Conservation (phyloP, 2,797 vertebrate species). For the Loriculus beryllinus region DNA sequence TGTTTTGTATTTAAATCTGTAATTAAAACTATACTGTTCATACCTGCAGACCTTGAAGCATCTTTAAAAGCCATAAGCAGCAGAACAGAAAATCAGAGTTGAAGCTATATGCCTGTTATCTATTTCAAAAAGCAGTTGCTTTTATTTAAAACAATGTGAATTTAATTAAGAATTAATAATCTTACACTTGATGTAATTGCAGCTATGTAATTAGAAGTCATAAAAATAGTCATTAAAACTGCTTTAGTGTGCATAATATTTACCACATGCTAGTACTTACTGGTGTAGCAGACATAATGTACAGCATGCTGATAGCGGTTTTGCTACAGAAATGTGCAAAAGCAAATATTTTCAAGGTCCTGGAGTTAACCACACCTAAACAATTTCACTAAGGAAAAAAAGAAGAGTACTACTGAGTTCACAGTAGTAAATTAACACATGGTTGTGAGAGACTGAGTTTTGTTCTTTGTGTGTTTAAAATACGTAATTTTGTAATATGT, state of each 20-base stretch:
- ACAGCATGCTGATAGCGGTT: fast-evolving
- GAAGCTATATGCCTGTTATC: not conserved
- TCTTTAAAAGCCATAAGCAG: not conserved
- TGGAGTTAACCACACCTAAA: not conserved
- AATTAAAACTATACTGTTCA: not conserved
- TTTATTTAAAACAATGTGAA: not conserved
- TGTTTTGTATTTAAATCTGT: not conserved
- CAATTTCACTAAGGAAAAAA: not conserved
- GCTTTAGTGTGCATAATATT: not conserved
- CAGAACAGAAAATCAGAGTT: not conserved
- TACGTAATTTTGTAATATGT: not conserved
- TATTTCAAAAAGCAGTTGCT: not conserved
- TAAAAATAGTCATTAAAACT: not conserved
- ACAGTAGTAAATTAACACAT: not conserved
- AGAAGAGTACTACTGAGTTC: not conserved
- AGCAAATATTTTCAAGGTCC: not conserved
- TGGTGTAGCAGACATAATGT: not conserved
- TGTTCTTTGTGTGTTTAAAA: not conserved
- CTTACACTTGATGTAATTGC: not conserved
- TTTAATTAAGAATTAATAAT: not conserved
- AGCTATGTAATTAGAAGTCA: not conserved
- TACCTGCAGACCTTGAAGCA: not conserved
- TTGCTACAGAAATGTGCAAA: not conserved
- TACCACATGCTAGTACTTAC: not conserved
- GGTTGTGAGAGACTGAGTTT: not conserved